Conservation (phyloP, 2,113 vertebrate species). For the Gambusia affinis region DNA sequence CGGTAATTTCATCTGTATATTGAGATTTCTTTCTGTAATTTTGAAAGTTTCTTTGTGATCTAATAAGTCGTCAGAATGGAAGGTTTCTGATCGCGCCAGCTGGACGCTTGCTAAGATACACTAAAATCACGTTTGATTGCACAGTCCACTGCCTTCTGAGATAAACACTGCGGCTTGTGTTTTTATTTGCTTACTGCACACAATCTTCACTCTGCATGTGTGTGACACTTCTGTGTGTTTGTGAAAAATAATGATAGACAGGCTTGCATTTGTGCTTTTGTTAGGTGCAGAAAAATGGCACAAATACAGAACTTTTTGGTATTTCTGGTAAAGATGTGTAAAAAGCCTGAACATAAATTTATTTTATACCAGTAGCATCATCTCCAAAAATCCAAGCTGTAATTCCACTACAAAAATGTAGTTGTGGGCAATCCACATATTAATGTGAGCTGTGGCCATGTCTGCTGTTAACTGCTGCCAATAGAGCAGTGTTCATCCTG, state of each 20-base stretch:
- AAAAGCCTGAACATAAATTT: neutral
- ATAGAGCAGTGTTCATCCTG: neutral
- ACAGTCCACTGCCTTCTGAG: constrained; percentile 16
- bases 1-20: constrained; percentile 29
- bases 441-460: neutral
- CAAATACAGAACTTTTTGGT: neutral
- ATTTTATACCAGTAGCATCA: neutral
- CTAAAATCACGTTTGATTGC: constrained; percentile 33
- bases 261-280: neutral
- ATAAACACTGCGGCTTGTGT: constrained; percentile 47
- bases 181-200: constrained; percentile 56
- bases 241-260: neutral
- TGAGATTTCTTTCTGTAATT: constrained; percentile 51
- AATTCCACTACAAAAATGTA: neutral
- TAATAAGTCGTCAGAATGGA: constrained; percentile 45
- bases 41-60: constrained; percentile 40
- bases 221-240: constrained; percentile 52
- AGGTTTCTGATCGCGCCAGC: constrained; percentile 15
- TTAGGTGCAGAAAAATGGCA: neutral
- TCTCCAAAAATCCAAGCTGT: neutral
- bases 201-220: constrained; percentile 67
- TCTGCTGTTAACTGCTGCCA: no score
- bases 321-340: constrained; percentile 7
- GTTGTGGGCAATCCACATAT: neutral
- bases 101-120: constrained; percentile 26